These are phyloP conservation scores for Azorinus chamasolen DNA, from an alignment of 2,888 invertebrate genomes.

Conservation along the genomic window DNA sequence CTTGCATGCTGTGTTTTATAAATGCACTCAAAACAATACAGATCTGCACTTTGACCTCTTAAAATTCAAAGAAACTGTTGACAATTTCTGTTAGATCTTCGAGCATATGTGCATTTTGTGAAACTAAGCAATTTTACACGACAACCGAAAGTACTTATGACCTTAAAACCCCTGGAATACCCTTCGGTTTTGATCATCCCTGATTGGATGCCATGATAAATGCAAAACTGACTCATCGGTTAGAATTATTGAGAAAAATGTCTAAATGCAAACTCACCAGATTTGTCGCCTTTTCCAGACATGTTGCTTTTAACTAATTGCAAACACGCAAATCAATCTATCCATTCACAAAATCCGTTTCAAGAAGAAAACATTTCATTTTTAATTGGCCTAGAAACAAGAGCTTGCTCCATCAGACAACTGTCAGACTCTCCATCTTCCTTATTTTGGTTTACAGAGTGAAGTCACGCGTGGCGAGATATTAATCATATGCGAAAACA, in stretches of 20 bases:
- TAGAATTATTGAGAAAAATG: constrained; percentile 13
- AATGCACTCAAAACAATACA: too few relatives aligned
- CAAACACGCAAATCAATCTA: neutral
- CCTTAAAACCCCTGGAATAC: too few relatives aligned
- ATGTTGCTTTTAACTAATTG: constrained; percentile 19
- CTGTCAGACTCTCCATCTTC: constrained; percentile 42
- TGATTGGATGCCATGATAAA: too few relatives aligned
- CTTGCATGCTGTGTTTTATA: too few relatives aligned
- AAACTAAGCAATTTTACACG: too few relatives aligned
- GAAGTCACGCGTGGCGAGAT: constrained; percentile 8
- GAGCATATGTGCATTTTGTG: too few relatives aligned
- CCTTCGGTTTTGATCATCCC: too few relatives aligned
- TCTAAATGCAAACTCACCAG: constrained; percentile 31
- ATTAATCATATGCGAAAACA: too few relatives aligned
- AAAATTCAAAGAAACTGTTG: too few relatives aligned
- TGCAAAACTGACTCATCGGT: neutral
- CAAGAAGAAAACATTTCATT: neutral
- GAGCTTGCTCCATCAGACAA: neutral
- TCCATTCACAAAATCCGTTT: constrained; percentile 9
- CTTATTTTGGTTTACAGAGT: constrained; percentile 57
- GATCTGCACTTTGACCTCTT: too few relatives aligned
- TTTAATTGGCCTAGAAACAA: neutral
- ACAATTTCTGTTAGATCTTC: too few relatives aligned
- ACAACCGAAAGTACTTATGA: too few relatives aligned
- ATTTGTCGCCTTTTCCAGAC: constrained; percentile 63